phyloP scores from a whole-genome alignment of 1,140 invertebrate species.

The Steinernema khuongi region DNA sequence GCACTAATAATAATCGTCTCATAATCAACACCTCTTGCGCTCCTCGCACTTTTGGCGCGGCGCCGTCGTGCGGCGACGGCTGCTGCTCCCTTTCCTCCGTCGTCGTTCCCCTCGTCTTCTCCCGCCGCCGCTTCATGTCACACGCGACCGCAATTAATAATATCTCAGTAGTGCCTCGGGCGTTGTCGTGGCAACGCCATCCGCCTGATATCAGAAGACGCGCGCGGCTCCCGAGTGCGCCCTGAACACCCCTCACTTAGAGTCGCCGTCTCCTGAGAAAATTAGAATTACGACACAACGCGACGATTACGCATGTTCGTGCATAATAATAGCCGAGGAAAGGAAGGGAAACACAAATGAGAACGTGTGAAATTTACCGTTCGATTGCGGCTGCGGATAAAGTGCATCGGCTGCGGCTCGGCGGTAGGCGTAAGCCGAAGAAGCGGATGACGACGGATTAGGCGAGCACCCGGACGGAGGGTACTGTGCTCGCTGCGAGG shows the following conservation, averaged over 20 bases:
- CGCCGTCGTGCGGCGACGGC: background rate
- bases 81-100: background rate
- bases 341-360: background rate
- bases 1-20: conserved; percentile 13
- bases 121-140: background rate
- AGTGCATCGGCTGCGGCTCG: background rate
- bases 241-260: background rate
- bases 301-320: background rate
- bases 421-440: background rate
- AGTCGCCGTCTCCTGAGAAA: background rate
- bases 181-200: background rate
- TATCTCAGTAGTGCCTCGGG: conserved; percentile 14
- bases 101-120: background rate
- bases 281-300: conserved; percentile 7
- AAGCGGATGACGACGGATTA: conserved; percentile 5
- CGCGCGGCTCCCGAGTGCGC: too few species aligned
- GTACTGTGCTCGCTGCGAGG: conserved; percentile 4
- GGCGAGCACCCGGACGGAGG: conserved; percentile 4
- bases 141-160: conserved; percentile 16
- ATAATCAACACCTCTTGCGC: conserved; percentile 1
- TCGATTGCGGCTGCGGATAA: conserved; percentile 8
- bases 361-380: background rate
- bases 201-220: background rate
- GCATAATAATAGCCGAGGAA: background rate
- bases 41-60: conserved; percentile 3